Evolutionary conservation across 35 echinoderm and acorn worm genomes (phyloP).

Genomic region (Ophiothrix spiculata): DNA sequence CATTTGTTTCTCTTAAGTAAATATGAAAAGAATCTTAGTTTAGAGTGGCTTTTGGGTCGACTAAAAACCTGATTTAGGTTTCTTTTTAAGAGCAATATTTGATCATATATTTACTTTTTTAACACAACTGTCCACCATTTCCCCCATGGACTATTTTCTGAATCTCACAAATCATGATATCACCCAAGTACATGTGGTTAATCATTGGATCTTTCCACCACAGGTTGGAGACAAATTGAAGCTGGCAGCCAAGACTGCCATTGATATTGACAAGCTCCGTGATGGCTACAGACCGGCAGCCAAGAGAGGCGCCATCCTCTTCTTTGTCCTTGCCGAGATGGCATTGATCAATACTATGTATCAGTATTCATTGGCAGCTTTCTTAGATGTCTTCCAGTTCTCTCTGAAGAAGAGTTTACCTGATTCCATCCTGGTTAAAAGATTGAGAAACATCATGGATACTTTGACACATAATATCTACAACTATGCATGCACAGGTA

Average conservation of each 20-base stretch:
- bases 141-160: too few species aligned
- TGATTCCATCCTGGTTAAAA: slow-evolving; percentile 89
- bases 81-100: too few species aligned
- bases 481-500: slow-evolving; percentile 99
- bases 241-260: slow-evolving; percentile 86
- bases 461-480: slow-evolving; percentile 95
- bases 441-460: slow-evolving; percentile 94
- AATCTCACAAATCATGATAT: too few species aligned
- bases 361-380: slow-evolving; percentile 92
- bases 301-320: slow-evolving; percentile 96
- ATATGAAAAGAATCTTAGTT: not conserved
- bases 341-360: slow-evolving; percentile 99
- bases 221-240: slow-evolving; percentile 98
- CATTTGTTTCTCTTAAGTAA: not conserved
- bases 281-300: slow-evolving; percentile 97
- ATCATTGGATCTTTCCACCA: not conserved
- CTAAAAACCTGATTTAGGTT: too few species aligned
- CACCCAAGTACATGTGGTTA: not conserved
- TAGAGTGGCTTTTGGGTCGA: too few species aligned
- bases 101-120: too few species aligned
- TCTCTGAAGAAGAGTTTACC: slow-evolving; percentile 93
- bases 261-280: slow-evolving; percentile 98
- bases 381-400: slow-evolving; percentile 88
- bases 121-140: too few species aligned
- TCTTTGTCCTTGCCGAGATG: slow-evolving; percentile 99